Evolutionary conservation across 1,140 invertebrate genomes (phyloP), one percentile per base, ranked within the genome.

Genomic region (Octopus sinensis): DNA sequence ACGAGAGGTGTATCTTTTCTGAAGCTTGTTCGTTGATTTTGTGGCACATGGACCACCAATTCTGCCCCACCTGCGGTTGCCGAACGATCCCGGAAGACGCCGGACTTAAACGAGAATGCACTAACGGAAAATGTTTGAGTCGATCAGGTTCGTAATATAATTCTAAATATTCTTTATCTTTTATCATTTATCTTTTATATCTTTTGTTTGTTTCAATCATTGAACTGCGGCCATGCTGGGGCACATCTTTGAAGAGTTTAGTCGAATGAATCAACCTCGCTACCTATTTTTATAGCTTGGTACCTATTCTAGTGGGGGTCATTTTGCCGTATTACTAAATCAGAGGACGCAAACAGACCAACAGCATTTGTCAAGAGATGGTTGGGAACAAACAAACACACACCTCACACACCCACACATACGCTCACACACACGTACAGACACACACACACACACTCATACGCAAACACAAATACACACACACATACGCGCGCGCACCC

Each of bases 31-130:
- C 91, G 4, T 84, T 92, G 52, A 76, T 92, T 53, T 89, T 87
- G 5, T 92, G 92, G 92, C 86, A 92, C 79, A 86, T 90, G 54
- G 85, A 84, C 3, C 90, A 90, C 79, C 87, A 89, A 73, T 92
- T 91, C 85, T 92, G 92, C 85, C 87, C 90, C 6, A 89, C 88
- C 5, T 92, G 92, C 89, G 91, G 91, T 0, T 86, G 84, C 79
- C 68, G 83, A 10, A 88, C 90, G 9, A 82, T 62, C 6, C 53
- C 90, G 30, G 88, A 88, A 54, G 87, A 91, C 53, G 88, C 89
- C 17, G 91, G 90, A 7, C 89, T 89, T 78, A 88, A 90, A 84
- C 87, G 89, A 82, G 82, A 83, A 12, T 91, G 90, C 86, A 81
- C 84, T 56, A 88, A 91, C 81, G 81, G 85, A 78, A 82, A 89